phyloP scores from a whole-genome alignment of 2,797 vertebrate species.

The Erethizon dorsatum region DNA sequence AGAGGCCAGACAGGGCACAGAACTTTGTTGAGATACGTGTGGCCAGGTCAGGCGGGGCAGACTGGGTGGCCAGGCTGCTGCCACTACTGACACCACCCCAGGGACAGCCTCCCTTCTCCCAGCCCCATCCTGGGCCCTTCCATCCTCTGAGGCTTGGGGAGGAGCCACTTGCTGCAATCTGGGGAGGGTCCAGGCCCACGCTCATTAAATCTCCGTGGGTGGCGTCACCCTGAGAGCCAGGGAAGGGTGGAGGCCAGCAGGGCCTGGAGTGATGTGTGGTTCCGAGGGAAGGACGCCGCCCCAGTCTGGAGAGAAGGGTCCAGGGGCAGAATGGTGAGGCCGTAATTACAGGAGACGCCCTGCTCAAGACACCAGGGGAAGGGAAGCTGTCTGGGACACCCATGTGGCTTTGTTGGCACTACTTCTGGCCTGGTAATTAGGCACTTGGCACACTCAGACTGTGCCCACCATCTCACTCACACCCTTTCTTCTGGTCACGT shows the following conservation, averaged over 20 bases:
- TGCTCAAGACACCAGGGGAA: slow-evolving; percentile 82
- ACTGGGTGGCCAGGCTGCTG: neutral
- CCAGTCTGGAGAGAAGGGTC: slow-evolving; percentile 85
- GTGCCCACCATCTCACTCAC: slow-evolving; percentile 70
- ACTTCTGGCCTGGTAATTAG: slow-evolving; percentile 83
- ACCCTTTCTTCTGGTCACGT: slow-evolving; percentile 74
- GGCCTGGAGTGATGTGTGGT: slow-evolving; percentile 78
- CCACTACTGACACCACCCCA: neutral
- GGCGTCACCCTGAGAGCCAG: slow-evolving; percentile 79
- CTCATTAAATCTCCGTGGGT: slow-evolving; percentile 80
- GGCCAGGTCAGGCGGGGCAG: neutral
- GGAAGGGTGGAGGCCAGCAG: slow-evolving; percentile 79
- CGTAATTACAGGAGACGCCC: slow-evolving; percentile 82
- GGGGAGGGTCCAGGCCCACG: slow-evolving; percentile 73
- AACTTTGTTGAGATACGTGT: neutral
- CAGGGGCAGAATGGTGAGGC: slow-evolving; percentile 83
- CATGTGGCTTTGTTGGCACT: slow-evolving; percentile 83
- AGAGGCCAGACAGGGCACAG: neutral
- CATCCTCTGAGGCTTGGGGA: slow-evolving; percentile 58
- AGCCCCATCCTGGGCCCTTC: slow-evolving; percentile 44
- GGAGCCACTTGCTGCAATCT: slow-evolving; percentile 62
- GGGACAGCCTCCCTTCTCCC: neutral
- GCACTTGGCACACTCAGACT: slow-evolving; percentile 83
- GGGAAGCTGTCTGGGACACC: slow-evolving; percentile 82
- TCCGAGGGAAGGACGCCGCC: slow-evolving; percentile 81